Evolutionary conservation across 2,888 invertebrate genomes (phyloP).

Genomic region (Agrotis puta): DNA sequence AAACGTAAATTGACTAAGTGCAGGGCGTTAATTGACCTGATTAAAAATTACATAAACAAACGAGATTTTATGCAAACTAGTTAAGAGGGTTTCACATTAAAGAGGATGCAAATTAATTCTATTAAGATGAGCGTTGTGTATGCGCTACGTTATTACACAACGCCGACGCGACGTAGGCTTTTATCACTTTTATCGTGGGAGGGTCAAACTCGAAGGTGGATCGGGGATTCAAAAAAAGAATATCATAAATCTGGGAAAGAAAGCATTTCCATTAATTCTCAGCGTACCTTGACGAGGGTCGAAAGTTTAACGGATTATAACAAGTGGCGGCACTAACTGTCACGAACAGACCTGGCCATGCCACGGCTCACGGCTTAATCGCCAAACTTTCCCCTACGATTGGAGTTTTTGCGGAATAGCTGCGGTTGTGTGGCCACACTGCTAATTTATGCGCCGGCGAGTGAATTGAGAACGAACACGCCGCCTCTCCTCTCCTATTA

Average conservation of each 20-base stretch:
- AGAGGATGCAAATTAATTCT: slow-evolving; percentile 85
- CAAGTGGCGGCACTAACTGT: slow-evolving; percentile 90
- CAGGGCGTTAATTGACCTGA: slow-evolving; percentile 59
- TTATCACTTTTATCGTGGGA: slow-evolving; percentile 64
- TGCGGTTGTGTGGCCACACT: slow-evolving; percentile 80
- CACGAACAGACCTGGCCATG: slow-evolving; percentile 87
- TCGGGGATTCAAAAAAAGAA: slow-evolving; percentile 60
- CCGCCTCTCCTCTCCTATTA: slow-evolving; percentile 82
- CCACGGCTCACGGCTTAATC: slow-evolving; percentile 90
- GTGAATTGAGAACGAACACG: slow-evolving; percentile 81
- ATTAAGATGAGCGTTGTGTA: slow-evolving; percentile 83
- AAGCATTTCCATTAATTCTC: slow-evolving; percentile 87
- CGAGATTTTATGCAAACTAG: slow-evolving; percentile 80
- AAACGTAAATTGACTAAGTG: slow-evolving; percentile 50
- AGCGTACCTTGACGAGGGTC: slow-evolving; percentile 89
- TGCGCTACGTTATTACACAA: slow-evolving; percentile 80
- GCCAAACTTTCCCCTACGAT: slow-evolving; percentile 89
- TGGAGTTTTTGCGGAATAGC: slow-evolving; percentile 89
- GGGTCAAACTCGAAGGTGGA: slow-evolving; percentile 64
- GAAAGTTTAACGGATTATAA: slow-evolving; percentile 90
- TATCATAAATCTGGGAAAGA: slow-evolving; percentile 83
- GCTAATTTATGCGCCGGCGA: slow-evolving; percentile 88
- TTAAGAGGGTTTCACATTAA: slow-evolving; percentile 80
- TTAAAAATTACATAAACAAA: slow-evolving; percentile 66
- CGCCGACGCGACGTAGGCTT: slow-evolving; percentile 69